phyloP scores from a whole-genome alignment of 2,113 vertebrate genomes.

The Hippolais icterina region DNA sequence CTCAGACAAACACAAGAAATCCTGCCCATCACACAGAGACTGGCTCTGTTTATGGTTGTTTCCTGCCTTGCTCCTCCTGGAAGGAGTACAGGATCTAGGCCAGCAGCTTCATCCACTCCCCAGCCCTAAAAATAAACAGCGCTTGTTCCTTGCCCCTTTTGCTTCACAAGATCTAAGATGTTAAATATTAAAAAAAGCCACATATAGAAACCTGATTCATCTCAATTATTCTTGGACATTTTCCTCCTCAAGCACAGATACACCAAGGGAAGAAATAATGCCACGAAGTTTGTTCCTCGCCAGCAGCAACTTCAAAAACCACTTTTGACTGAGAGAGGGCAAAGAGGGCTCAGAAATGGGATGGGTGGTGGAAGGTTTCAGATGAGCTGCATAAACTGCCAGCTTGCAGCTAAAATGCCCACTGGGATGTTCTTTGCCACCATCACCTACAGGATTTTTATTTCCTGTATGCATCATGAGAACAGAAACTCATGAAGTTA shows the following conservation, averaged over 20 bases:
- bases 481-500: rapidly evolving
- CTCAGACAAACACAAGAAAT: neutral
- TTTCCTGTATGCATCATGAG: neutral
- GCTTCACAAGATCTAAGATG: conserved; percentile 40
- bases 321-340: neutral
- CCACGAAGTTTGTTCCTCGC: neutral
- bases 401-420: neutral
- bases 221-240: conserved; percentile 47
- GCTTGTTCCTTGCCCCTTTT: conserved; percentile 42
- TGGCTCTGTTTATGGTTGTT: neutral
- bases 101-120: conserved; percentile 18
- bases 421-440: neutral
- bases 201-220: conserved; percentile 63
- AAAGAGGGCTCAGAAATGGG: neutral
- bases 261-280: neutral
- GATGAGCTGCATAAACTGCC: neutral
- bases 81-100: conserved; percentile 13
- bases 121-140: conserved; percentile 38
- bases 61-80: neutral
- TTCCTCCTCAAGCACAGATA: neutral
- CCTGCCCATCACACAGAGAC: neutral
- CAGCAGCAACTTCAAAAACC: neutral
- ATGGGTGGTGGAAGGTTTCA: neutral
- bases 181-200: conserved; percentile 46
- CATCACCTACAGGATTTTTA: neutral